Conservation (phyloP, 2,888 invertebrate genomes). For the Noctua janthina region DNA sequence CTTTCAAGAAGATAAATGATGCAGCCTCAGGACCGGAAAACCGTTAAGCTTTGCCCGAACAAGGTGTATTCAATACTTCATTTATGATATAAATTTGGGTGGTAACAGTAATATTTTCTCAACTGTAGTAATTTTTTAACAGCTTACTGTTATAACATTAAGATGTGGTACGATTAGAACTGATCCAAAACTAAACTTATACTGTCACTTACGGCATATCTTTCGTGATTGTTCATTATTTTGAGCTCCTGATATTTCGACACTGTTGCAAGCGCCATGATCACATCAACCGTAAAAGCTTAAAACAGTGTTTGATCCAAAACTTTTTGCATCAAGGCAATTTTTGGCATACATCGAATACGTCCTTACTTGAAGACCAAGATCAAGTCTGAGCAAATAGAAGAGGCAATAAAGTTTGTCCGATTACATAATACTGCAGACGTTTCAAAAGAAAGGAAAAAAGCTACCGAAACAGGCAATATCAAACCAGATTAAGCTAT, state of each 20-base stretch:
- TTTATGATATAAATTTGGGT: neutral
- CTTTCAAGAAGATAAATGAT: neutral
- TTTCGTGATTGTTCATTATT: too few relatives aligned
- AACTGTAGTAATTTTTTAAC: neutral
- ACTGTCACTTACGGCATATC: too few relatives aligned
- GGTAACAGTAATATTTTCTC: neutral
- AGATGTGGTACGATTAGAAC: neutral
- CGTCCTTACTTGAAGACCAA: neutral
- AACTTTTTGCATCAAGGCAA: neutral
- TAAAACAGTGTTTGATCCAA: too few relatives aligned
- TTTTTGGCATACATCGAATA: neutral
- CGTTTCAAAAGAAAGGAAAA: conserved; percentile 24
- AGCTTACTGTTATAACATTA: neutral
- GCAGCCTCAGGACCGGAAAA: neutral
- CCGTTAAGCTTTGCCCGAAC: neutral
- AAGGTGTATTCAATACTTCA: neutral
- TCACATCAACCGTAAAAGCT: too few relatives aligned
- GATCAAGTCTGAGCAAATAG: neutral
- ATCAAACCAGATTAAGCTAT: conserved; percentile 29
- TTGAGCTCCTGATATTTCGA: too few relatives aligned
- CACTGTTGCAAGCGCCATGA: too few relatives aligned
- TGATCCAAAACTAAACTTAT: neutral
- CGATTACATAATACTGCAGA: conserved; percentile 33
- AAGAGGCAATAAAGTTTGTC: conserved; percentile 2
- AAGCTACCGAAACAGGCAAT: conserved; percentile 44